These are phyloP conservation scores for Prolemur simus DNA, from an alignment of 2,113 vertebrate species.

Conservation along the genomic window DNA sequence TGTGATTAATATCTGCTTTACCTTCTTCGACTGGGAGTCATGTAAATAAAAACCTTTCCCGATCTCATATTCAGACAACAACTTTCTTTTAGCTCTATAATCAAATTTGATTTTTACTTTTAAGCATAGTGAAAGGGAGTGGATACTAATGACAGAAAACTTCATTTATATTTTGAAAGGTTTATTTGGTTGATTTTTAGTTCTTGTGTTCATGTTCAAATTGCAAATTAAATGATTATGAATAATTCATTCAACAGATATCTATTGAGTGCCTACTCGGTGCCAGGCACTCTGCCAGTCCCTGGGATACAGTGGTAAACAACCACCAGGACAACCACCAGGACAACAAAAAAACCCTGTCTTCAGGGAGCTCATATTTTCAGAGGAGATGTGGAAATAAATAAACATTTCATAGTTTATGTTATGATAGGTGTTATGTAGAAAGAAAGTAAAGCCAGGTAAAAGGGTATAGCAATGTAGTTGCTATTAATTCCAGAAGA, in stretches of 20 bases:
- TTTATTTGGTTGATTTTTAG: not conserved
- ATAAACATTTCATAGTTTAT: not conserved
- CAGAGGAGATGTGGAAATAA: not conserved
- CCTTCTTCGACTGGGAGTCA: not conserved
- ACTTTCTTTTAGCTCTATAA: not conserved
- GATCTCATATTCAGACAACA: not conserved
- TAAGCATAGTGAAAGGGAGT: not conserved
- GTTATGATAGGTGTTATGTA: not conserved
- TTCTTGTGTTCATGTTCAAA: not conserved
- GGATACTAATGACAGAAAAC: not conserved
- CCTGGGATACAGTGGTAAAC: not conserved
- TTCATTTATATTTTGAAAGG: not conserved
- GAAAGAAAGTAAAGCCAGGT: not conserved
- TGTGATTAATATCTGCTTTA: not conserved
- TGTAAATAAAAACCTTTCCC: not conserved
- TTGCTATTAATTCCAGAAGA: not conserved
- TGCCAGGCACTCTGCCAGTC: not conserved
- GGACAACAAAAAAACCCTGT: not conserved
- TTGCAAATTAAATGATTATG: not conserved
- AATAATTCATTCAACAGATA: not conserved
- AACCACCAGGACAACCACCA: too few relatives aligned
- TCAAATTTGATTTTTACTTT: slow-evolving; percentile 19
- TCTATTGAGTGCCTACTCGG: not conserved
- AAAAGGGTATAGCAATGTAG: not conserved
- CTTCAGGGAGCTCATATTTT: not conserved